These are phyloP conservation scores for Trichechus manatus DNA, from an alignment of 2,113 vertebrate species.

Conservation along the genomic window DNA sequence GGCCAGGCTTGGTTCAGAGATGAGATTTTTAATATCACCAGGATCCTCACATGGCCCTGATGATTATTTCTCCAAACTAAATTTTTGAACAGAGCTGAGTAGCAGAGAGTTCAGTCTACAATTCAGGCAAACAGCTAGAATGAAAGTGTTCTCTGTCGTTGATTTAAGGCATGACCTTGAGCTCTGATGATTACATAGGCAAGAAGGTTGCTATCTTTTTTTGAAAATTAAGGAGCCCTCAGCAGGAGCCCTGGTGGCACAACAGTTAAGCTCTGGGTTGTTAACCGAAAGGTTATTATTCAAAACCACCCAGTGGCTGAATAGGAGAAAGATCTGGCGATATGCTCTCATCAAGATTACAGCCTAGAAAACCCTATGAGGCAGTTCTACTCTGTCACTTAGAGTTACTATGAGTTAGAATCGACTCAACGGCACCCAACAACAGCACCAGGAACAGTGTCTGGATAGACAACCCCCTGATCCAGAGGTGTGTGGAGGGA, in stretches of 20 bases:
- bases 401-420: not conserved
- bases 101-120: constrained; percentile 42
- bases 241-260: not conserved
- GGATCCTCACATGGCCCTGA: not conserved
- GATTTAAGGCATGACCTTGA: constrained; percentile 22
- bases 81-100: constrained; percentile 45
- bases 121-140: not conserved
- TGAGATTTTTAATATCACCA: constrained; percentile 31
- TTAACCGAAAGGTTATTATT: not conserved
- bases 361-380: not conserved
- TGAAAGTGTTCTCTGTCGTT: constrained; percentile 43
- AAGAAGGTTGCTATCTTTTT: not conserved
- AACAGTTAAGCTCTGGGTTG: not conserved
- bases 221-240: not conserved
- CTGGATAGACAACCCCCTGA: not conserved
- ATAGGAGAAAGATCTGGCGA: not conserved
- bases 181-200: not conserved
- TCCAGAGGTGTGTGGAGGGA: not conserved
- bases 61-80: constrained; percentile 30
- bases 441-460: not conserved
- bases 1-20: constrained; percentile 34
- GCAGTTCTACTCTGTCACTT: not conserved
- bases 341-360: not conserved
- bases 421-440: not conserved
- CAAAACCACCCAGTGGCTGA: not conserved